Base-by-base conservation (phyloP, 2,113 vertebrate genomes). In the Apodemus sylvaticus region DNA sequence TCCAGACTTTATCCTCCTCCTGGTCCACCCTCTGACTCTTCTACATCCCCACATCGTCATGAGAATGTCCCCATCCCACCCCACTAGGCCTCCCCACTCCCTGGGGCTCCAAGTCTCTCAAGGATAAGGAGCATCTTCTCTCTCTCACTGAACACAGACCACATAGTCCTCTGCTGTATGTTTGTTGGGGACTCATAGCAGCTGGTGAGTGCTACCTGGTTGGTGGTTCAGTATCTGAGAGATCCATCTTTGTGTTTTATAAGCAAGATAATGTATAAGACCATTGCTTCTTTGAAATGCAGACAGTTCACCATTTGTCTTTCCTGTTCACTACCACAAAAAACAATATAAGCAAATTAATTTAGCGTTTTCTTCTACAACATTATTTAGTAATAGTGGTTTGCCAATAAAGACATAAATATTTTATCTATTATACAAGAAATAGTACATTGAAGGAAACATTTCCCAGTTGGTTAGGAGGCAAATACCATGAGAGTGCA, bases 331-430 rank as follows among this genome's bases (percentile, higher is more conserved):
- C 53, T 74, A 74, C 10, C 10, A 62, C n/a, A 48, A 5, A 48
- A 5, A 82, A 92, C 24, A 73, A 58, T 34, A 89, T 45, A 93
- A 86, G 7, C 8, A n/a, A 93, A 42, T 31, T 88, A 60, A 5
- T 26, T 14, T 29, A n/a, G 34, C 12, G 76, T 60, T 24, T 55
- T 22, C 58, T 66, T 74, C 17, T 45, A 81, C 20, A 82, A 71
- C 86, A 68, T 22, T 11, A 39, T 77, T 85, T 95, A n/a, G 82
- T 92, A 93, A 70, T 89, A 90, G 34, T 93, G 8, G 12, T 73
- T 94, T 93, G 2, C 4, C n/a, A 81, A 60, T 91, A 87, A 91
- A 85, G 70, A 88, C 9, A 31, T 79, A 58, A 55, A 55, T 16
- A 89, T n/a, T 95, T 83, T 14, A 19, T 83, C 8, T 7, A 91